Evolutionary conservation across 2,797 vertebrate species (phyloP), one percentile per base, ranked within the genome.

Genomic region (Gallinago nigripennis): DNA sequence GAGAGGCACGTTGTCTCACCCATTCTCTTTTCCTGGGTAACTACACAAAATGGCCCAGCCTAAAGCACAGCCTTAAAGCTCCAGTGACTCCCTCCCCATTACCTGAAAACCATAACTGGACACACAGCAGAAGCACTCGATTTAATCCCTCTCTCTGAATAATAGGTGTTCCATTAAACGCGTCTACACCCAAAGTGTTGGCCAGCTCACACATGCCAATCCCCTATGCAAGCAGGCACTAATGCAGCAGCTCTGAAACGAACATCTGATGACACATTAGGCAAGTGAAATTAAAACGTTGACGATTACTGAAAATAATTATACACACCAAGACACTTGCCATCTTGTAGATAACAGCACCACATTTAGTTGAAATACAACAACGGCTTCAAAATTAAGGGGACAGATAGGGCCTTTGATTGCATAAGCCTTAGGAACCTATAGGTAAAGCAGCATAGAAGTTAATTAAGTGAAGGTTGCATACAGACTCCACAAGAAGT

Each of bases 21-120:
- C 18, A 4, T 4, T 14, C 23, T 13, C 41, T 54, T 28, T 11
- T 27, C 58, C 86, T n/a, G 1, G 0, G 2, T 0, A 24, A 9
- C 16, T 33, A 17, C 8, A 37, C 11, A 9, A 4, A 53, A 58
- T 1, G 5, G n/a, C 28, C 28, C 76, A 48, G 69, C 15, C 46
- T 64, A 35, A 58, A 68, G 45, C 57, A 16, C 24, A 4, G 33
- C 12, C 24, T 65, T 5, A 57, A 2, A 91, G 23, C 70, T 43
- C 0, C 54, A 58, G 1, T 0, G 20, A 11, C 10, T 61, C 77
- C 71, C 56, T 56, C 35, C 50, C 54, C 41, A 69, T 11, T 3
- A 51, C 33, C 78, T 85, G 79, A 3, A 77, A 68, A 43, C 13
- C 69, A 16, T 1, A 16, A 64, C 53, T 17, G 80, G 86, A 68